A percentile compares a stretch with the other conserved stretches of the same genome.
Evolutionary conservation across 2,888 invertebrate genomes (phyloP).

Genomic region (Aspidapion aeneum): DNA sequence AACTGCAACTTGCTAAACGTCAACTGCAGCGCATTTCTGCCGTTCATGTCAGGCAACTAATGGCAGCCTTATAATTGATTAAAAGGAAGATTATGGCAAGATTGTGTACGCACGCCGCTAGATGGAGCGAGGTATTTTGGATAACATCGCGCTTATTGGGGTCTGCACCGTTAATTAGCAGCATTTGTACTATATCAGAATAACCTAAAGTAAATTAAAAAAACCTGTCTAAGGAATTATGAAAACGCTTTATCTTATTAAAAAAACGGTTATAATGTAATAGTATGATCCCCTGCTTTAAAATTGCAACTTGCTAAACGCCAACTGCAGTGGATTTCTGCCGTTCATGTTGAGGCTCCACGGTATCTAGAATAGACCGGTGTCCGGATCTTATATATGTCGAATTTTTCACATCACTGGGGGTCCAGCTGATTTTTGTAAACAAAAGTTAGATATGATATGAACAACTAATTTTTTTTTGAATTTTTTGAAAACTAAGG

Average conservation of each 20-base stretch:
- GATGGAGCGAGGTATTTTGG: conserved; percentile 86
- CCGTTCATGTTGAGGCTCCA: no score
- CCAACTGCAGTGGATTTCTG: no score
- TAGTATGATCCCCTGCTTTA: no score
- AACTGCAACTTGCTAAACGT: conserved; percentile 79
- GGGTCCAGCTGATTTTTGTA: no score
- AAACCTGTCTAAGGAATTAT: neutral
- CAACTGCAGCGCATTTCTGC: conserved; percentile 79
- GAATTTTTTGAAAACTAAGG: no score
- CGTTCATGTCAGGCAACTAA: conserved; percentile 72
- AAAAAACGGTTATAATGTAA: neutral
- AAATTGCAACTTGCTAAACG: no score
- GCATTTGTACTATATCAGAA: conserved; percentile 68
- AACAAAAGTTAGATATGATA: no score
- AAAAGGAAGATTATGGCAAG: conserved; percentile 72
- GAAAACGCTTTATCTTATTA: neutral
- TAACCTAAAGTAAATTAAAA: conserved; percentile 45
- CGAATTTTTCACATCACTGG: no score
- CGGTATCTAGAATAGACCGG: no score
- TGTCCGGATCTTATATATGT: no score
- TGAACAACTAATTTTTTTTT: no score
- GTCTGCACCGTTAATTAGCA: conserved; percentile 75
- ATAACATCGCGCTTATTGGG: conserved; percentile 81
- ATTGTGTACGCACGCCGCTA: conserved; percentile 82
- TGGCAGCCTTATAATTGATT: conserved; percentile 80